Base-by-base conservation (phyloP, 2,113 vertebrate species). In the Ammodytes marinus region DNA sequence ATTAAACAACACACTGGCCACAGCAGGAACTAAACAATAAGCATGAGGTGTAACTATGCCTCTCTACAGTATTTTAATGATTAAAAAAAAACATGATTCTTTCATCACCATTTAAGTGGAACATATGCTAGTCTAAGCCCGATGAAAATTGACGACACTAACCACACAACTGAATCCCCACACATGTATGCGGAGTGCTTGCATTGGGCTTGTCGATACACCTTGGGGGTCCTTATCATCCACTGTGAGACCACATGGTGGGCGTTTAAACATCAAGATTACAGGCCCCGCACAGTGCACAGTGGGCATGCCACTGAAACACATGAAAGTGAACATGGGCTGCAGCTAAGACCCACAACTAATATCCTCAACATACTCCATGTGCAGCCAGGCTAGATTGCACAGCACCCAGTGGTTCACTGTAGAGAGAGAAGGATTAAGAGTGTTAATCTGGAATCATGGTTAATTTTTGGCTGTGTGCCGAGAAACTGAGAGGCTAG, bases 361-460 rank as follows among this genome's bases (percentile, higher is more conserved):
- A 85, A 90, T 88, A 88, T 89, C 72, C 74, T 86, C 69, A 40
- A 55, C 52, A 14, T 67, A 73, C 79, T 65, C 85, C 85, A 77
- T 66, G 70, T 89, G 88, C 54, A 12, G 80, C 73, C 77, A 59
- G 77, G 77, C 27, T 40, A 35, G 74, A 77, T 65, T 73, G 61
- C 83, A 71, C 83, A 73, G 69, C 71, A 67, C n/a, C 70, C 27
- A 27, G 2, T 27, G 5, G 64, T 78, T 79, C 46, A 63, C 47
- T 76, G 82, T 73, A 74, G 78, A 67, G 76, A 67, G 76, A 88
- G 75, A 72, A 77, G 85, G 88, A 91, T 86, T 90, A 84, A 85
- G 81, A 70, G 78, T 52, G 74, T 86, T 93, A 88, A 91, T 94
- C 88, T 91, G 81, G 79, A 92, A 90, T 93, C 77, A 74, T 80